Base-by-base conservation (phyloP, 1,140 invertebrate species). In the Chironomus striatipennis region DNA sequence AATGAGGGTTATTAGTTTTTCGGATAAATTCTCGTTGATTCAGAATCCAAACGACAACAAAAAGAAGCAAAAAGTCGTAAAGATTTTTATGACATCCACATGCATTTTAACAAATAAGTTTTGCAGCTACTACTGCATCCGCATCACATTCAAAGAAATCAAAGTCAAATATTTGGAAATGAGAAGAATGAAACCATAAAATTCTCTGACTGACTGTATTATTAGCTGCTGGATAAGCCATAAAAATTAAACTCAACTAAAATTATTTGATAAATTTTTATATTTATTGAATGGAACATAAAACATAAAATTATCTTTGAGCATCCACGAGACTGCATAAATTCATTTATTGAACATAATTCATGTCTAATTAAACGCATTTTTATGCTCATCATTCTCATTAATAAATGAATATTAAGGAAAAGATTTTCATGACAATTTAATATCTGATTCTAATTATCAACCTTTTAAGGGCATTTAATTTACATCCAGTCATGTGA, bases 201-300 rank as follows among this genome's bases (percentile, higher is more conserved):
- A 57, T 57, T 57, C 0, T 34, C 24, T 34, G 24, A 34, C 24
- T 34, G 24, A 34, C 24, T 57, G 47, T 5, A 57, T 57, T n/a
- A 57, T n/a, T 57, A 70, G 65, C 65, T 70, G 65, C 65, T 18
- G 65, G 65, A 70, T 18, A 70, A 9, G 18, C 18, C 17, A 70
- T 70, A 70, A 70, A 70, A 70, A 70, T 70, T 12, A 18, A n/a
- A 17, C n/a, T n/a, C n/a, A n/a, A n/a, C n/a, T n/a, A n/a, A 15
- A 70, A 70, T 70, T 70, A 70, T 70, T 70, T 70, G 65, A 70
- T 70, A 70, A 70, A 18, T 57, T 57, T 57, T 57, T 57, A 57
- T 57, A 57, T 12, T 57, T 57, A 57, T 57, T 57, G 47, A 57
- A n/a, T 57, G 24, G 5, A 34, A 12, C n/a, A n/a, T n/a, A 34